Conservation (phyloP, 2,888 invertebrate genomes). For the Drosophila glabriapex region DNA sequence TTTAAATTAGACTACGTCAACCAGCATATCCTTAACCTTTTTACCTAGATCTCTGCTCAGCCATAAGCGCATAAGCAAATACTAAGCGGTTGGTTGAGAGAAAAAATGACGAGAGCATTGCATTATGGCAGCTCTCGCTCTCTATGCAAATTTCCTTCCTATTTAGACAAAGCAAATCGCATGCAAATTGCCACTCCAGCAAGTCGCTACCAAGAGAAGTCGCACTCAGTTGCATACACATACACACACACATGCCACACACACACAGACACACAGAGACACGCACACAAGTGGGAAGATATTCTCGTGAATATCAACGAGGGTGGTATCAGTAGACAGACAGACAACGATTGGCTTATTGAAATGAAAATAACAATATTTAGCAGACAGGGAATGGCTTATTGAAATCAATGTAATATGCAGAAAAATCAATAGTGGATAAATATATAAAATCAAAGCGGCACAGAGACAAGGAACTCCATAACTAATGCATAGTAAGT, state of each 20-base stretch:
- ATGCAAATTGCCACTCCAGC: constrained; percentile 79
- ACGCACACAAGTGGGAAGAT: constrained; percentile 5
- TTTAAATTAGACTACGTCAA: constrained; percentile 64
- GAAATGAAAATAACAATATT: not conserved
- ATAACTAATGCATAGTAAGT: not conserved
- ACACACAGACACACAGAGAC: constrained; percentile 11
- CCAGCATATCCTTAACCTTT: constrained; percentile 78
- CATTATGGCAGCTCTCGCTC: constrained; percentile 67
- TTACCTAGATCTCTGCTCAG: constrained; percentile 72
- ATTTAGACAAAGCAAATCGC: constrained; percentile 73
- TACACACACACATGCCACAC: constrained; percentile 17
- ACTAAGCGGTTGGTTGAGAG: constrained; percentile 24
- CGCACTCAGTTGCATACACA: constrained; percentile 39
- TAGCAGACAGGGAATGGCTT: not conserved
- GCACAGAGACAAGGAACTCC: not conserved
- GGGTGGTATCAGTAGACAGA: constrained; percentile 28
- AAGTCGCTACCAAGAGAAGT: constrained; percentile 57
- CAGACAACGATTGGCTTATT: constrained; percentile 2
- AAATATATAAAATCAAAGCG: not conserved
- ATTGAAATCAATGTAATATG: constrained; percentile 1
- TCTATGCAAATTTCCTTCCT: constrained; percentile 64
- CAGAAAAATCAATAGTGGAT: not conserved
- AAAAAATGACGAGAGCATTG: constrained; percentile 51
- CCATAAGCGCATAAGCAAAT: constrained; percentile 60
- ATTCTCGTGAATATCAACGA: constrained; percentile 45